Evolutionary conservation across 2,888 invertebrate species (phyloP).

Genomic region (Rhingia campestris): DNA sequence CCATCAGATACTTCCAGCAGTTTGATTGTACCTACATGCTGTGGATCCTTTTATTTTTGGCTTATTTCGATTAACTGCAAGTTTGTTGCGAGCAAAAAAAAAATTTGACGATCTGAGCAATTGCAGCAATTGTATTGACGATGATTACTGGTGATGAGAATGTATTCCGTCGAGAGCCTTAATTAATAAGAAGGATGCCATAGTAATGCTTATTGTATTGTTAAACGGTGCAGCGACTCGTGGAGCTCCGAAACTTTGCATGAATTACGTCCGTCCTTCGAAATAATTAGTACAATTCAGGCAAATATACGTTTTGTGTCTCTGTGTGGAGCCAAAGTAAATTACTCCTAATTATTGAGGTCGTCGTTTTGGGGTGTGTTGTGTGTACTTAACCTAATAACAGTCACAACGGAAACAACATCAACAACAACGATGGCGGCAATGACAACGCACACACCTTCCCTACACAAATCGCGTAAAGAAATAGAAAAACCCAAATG

Average conservation of each 20-base stretch:
- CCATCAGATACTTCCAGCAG: not conserved
- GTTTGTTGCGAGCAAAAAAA: no score
- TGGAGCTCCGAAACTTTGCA: slow-evolving; percentile 25
- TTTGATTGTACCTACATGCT: slow-evolving; percentile 28
- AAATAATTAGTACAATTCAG: slow-evolving; percentile 58
- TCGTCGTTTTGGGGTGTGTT: slow-evolving; percentile 36
- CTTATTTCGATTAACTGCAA: slow-evolving; percentile 6
- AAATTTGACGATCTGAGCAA: slow-evolving; percentile 30
- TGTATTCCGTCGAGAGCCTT: slow-evolving; percentile 10
- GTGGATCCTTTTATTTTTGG: slow-evolving; percentile 3
- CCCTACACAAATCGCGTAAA: slow-evolving; percentile 20
- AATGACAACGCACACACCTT: slow-evolving; percentile 52
- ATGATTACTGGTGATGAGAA: slow-evolving; percentile 6
- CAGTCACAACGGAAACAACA: slow-evolving; percentile 20
- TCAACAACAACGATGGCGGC: slow-evolving; percentile 28
- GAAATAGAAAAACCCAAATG: slow-evolving; percentile 25
- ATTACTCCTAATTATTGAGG: slow-evolving; percentile 60
- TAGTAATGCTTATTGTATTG: slow-evolving; percentile 18
- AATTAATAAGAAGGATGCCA: slow-evolving; percentile 42
- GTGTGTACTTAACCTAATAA: slow-evolving; percentile 51
- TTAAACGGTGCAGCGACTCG: not conserved
- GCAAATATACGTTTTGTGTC: slow-evolving; percentile 32
- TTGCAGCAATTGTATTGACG: not conserved
- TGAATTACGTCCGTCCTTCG: slow-evolving; percentile 51
- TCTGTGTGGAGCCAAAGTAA: slow-evolving; percentile 7